Percentiles rank a stretch among this genome's conserved stretches.
Evolutionary conservation across 2,113 vertebrate species (phyloP).

Genomic region (Neopipo cinnamomea): DNA sequence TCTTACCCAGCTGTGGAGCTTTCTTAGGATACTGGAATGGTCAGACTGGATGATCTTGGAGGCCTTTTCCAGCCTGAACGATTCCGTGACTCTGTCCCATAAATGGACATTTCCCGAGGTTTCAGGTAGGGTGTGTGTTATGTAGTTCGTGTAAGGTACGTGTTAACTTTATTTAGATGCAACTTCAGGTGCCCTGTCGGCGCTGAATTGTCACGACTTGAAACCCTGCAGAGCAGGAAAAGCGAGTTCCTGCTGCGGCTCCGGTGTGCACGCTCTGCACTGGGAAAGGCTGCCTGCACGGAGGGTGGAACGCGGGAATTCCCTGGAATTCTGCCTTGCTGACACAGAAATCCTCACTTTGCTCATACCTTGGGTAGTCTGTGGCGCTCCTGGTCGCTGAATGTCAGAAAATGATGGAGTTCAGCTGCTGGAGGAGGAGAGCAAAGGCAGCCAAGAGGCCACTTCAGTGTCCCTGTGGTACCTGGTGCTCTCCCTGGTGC

Average conservation of each 20-base stretch:
- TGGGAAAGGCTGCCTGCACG: neutral
- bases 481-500: accelerated
- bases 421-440: neutral
- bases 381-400: accelerated
- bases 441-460: neutral
- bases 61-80: accelerated
- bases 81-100: accelerated
- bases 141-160: accelerated
- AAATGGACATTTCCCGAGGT: neutral
- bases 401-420: neutral
- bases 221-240: constrained; percentile 13
- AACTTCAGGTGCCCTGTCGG: neutral
- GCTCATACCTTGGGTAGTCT: accelerated
- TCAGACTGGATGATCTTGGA: neutral
- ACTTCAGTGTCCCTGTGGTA: neutral
- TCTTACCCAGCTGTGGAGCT: neutral
- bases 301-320: neutral
- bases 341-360: accelerated
- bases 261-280: accelerated
- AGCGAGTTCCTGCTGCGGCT: neutral
- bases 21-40: accelerated
- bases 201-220: neutral
- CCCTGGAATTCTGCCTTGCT: neutral
- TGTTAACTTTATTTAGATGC: neutral
- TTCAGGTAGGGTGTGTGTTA: neutral